These are phyloP conservation scores for Oreochromis mossambicus DNA, from an alignment of 2,797 vertebrate genomes.

Conservation along the genomic window DNA sequence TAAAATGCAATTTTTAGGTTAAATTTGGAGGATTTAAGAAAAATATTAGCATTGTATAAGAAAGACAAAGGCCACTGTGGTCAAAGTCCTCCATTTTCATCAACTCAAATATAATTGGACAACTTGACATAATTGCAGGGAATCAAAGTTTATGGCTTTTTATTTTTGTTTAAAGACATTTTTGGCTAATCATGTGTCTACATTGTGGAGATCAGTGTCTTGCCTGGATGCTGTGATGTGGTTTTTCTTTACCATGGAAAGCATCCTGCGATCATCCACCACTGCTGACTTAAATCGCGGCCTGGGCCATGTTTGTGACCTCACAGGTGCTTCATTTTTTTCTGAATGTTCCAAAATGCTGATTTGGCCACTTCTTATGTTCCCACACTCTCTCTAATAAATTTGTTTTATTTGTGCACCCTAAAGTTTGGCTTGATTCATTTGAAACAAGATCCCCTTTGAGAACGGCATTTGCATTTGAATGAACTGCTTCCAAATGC, in stretches of 20 bases:
- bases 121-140: not conserved
- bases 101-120: not conserved
- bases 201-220: not conserved
- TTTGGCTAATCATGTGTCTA: not conserved
- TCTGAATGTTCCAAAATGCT: not conserved
- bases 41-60: not conserved
- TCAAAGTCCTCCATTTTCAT: not conserved
- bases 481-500: not conserved
- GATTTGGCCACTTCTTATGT: not conserved
- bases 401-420: not conserved
- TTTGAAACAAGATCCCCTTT: not conserved
- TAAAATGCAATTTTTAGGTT: not conserved
- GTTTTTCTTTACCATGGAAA: not conserved
- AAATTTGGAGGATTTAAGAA: not conserved
- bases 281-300: accelerated
- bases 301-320: not conserved
- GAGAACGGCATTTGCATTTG: not conserved
- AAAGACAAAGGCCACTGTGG: too few species aligned
- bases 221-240: not conserved
- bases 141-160: not conserved
- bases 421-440: accelerated
- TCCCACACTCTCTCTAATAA: not conserved
- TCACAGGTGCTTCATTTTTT: accelerated
- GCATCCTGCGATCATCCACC: not conserved
- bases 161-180: accelerated